Base-by-base conservation (phyloP, 2,888 invertebrate genomes). In the Andrena trimmerana region DNA sequence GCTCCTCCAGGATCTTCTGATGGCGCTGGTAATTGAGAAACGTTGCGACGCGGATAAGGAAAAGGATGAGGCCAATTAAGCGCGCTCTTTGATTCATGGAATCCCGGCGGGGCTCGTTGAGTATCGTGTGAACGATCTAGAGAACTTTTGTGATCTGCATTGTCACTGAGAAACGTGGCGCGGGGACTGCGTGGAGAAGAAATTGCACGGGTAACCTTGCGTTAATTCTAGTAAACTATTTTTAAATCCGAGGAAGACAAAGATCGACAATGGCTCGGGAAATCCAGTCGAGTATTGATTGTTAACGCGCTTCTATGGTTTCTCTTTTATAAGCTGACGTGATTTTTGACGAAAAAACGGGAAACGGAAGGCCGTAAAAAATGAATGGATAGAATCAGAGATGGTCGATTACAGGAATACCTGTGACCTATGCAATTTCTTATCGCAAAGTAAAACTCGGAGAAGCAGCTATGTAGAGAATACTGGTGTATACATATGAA, bases 1-100 rank as follows among this genome's bases (percentile, higher is more conserved):
- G 79, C 86, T 93, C n/a, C 92, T 93, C 67, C 90, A 90, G 33
- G 91, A 93, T 69, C 88, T 93, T 10, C 81, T 91, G 54, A 83
- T 84, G 42, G 83, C 83, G 4, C 74, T 93, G 50, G 65, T 71
- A 16, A 67, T 78, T 52, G 87, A 89, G 48, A 84, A 88, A 29
- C 78, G 77, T 70, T 78, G 78, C 48, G 75, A 71, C 66, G 50
- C 65, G 16, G 74, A 78, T 24, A 75, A 42, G n/a, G 77, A 75
- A 63, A 75, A 88, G 77, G 84, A 87, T 71, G 63, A 65, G 73
- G n/a, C 42, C 66, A 74, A 85, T 71, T 83, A 78, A 78, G 27
- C 27, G 33, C 54, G 8, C 0, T 29, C 16, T 57, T 59, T 24
- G 48, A 65, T 71, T 79, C 81, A n/a, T 66, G n/a, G 59, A 57